Conservation (phyloP, 2,888 invertebrate genomes). For the Chymomyza procnemis region DNA sequence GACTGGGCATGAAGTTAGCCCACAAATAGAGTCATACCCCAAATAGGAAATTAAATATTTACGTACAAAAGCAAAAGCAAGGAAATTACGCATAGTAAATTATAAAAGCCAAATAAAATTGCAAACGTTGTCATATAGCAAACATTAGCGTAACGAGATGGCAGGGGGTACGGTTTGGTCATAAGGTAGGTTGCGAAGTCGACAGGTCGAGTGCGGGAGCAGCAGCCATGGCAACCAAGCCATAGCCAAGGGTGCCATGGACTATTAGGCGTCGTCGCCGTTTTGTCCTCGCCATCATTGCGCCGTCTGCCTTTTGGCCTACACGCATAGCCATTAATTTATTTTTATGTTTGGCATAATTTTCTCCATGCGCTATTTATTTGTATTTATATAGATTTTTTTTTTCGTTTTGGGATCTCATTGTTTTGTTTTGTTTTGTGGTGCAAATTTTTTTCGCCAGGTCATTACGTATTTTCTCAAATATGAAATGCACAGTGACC, state of each 20-base stretch:
- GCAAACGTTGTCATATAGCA: not conserved
- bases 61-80: slow-evolving; percentile 43
- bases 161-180: not conserved
- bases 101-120: slow-evolving; percentile 44
- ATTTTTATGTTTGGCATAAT: slow-evolving; percentile 65
- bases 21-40: slow-evolving; percentile 32
- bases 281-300: slow-evolving; percentile 51
- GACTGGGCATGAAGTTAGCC: not conserved
- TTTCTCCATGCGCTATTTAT: slow-evolving; percentile 14
- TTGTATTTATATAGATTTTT: not conserved
- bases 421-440: not conserved
- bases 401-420: slow-evolving; percentile 14
- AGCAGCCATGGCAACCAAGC: not conserved
- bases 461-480: too few relatives aligned
- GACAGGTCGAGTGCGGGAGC: not conserved
- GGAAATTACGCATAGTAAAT: slow-evolving; percentile 61
- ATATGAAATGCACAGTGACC: too few relatives aligned
- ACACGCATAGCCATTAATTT: slow-evolving; percentile 62
- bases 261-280: slow-evolving; percentile 45
- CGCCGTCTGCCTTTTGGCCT: not conserved
- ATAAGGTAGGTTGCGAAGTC: not conserved
- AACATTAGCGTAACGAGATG: not conserved
- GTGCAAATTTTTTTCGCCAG: not conserved
- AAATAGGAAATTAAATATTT: slow-evolving; percentile 62
- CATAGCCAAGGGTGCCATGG: slow-evolving; percentile 7